Evolutionary conservation across 2,113 vertebrate genomes (phyloP).

Genomic region (Zosterops pallidus): DNA sequence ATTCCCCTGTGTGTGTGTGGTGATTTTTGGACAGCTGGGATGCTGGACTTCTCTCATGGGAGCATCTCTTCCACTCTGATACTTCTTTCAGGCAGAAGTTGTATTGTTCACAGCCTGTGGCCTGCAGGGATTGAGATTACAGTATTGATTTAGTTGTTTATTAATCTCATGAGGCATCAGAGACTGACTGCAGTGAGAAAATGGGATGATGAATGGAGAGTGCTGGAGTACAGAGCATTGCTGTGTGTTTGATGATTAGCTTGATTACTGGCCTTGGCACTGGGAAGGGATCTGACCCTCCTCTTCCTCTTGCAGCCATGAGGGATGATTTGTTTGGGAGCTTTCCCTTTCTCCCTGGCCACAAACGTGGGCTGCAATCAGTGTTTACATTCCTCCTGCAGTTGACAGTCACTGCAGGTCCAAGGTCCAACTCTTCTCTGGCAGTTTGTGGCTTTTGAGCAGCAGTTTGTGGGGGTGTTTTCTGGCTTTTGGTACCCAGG

Average conservation of each 20-base stretch:
- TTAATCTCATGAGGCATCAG: slow-evolving; percentile 42
- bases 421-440: background rate
- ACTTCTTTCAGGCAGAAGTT: background rate
- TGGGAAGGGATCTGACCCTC: background rate
- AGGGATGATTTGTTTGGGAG: background rate
- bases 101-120: background rate
- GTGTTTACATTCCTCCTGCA: background rate
- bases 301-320: background rate
- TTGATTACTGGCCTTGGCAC: background rate
- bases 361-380: background rate
- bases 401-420: background rate
- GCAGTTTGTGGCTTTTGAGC: background rate
- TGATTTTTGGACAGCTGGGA: background rate
- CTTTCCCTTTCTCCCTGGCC: background rate
- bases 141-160: slow-evolving; percentile 51
- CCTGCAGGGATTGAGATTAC: slow-evolving; percentile 27
- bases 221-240: background rate
- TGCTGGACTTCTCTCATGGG: background rate
- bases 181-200: background rate
- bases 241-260: background rate
- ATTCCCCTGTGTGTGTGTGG: background rate
- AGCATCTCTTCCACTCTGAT: background rate
- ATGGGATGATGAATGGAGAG: background rate
- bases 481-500: background rate
- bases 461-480: background rate